Evolutionary conservation across 2,113 vertebrate genomes (phyloP).

Genomic region (Thalassarche chlororhynchos): DNA sequence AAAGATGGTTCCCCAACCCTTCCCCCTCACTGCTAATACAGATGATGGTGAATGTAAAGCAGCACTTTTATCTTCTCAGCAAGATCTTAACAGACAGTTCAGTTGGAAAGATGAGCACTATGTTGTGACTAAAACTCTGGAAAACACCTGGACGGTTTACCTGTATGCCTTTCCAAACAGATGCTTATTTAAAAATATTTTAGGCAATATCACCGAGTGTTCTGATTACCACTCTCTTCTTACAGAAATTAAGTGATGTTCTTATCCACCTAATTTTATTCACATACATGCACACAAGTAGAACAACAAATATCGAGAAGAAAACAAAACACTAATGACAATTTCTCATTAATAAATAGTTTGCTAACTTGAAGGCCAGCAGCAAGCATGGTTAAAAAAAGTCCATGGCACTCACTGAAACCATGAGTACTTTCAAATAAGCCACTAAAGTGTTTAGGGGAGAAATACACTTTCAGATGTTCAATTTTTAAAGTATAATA

Average conservation of each 20-base stretch:
- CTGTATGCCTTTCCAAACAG: background rate
- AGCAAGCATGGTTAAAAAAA: background rate
- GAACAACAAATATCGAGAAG: background rate
- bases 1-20: background rate
- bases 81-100: background rate
- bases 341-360: background rate
- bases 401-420: background rate
- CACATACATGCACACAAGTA: background rate
- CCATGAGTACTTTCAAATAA: background rate
- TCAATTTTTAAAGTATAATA: background rate
- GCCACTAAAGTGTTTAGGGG: background rate
- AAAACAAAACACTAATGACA: background rate
- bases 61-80: background rate
- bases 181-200: background rate
- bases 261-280: background rate
- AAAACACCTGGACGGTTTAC: background rate
- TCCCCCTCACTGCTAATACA: background rate
- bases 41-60: background rate
- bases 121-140: background rate
- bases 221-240: background rate
- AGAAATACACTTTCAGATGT: background rate
- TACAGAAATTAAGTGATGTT: background rate
- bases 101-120: rapidly evolving
- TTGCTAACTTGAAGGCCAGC: background rate
- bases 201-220: background rate